Percentiles rank a stretch among this genome's conserved stretches.
Evolutionary conservation across 2,797 vertebrate species (phyloP).

Genomic region (Erpetoichthys calabaricus): DNA sequence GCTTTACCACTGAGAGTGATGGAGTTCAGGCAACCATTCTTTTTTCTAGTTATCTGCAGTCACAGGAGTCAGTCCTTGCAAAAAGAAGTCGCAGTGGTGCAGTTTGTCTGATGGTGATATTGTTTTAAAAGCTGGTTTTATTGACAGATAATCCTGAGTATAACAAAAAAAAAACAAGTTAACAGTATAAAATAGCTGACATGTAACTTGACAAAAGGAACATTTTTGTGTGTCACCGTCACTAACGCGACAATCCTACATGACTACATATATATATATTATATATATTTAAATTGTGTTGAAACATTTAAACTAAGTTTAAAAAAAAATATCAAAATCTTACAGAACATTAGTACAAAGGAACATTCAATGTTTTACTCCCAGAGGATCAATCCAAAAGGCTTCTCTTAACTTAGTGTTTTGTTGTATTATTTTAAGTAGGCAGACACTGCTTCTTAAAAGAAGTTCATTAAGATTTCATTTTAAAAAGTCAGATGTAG

Average conservation of each 20-base stretch:
- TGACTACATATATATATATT: constrained; percentile 22
- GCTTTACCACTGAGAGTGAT: too few relatives aligned
- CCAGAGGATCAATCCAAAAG: not conserved
- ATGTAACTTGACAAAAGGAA: constrained; percentile 42
- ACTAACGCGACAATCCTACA: constrained; percentile 42
- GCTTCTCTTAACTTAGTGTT: constrained; percentile 7
- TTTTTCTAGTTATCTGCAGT: too few relatives aligned
- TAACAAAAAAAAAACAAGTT: constrained; percentile 48
- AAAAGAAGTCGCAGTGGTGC: too few relatives aligned
- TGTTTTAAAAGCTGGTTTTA: constrained; percentile 45
- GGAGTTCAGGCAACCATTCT: too few relatives aligned
- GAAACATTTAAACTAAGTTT: constrained; percentile 39
- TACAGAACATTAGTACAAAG: constrained; percentile 69
- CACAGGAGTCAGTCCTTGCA: too few relatives aligned
- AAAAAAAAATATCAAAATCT: constrained; percentile 46
- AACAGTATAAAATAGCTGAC: constrained; percentile 57
- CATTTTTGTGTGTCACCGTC: constrained; percentile 34
- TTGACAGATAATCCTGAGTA: constrained; percentile 55
- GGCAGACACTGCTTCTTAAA: constrained; percentile 4
- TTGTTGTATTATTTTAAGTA: constrained; percentile 1
- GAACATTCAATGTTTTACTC: constrained; percentile 66
- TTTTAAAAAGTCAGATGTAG: constrained; percentile 28
- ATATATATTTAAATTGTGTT: constrained; percentile 25
- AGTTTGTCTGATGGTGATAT: too few relatives aligned
- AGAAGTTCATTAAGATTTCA: constrained; percentile 19